Evolutionary conservation across 2,797 vertebrate genomes (phyloP).

Genomic region (Rhinella marina): DNA sequence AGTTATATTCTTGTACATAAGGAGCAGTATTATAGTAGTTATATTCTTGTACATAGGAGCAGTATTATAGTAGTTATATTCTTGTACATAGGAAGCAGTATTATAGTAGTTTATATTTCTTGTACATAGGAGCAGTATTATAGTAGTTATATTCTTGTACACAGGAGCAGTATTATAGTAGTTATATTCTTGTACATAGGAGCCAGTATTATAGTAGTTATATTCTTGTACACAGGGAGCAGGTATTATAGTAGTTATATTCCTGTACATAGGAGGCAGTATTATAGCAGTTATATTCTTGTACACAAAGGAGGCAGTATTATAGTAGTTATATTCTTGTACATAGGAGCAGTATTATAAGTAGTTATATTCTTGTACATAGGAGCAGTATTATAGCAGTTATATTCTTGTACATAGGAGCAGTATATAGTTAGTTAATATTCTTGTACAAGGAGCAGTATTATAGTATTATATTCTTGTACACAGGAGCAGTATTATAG

Average conservation of each 20-base stretch:
- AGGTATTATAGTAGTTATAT: conserved; percentile 7
- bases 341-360: background rate
- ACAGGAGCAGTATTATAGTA: background rate
- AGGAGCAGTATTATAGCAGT: background rate
- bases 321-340: too few relatives aligned
- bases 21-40: background rate
- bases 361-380: conserved; percentile 1
- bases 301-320: background rate
- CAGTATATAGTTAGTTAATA: conserved; percentile 6
- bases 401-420: background rate
- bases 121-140: background rate
- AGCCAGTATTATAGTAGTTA: background rate
- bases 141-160: conserved; percentile 1
- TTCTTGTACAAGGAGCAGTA: conserved; percentile 4
- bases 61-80: conserved; percentile 10
- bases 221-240: background rate
- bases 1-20: background rate
- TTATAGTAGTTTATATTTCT: too few relatives aligned
- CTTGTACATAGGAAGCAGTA: background rate
- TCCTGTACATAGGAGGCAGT: background rate
- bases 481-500: background rate
- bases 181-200: conserved; percentile 1
- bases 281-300: conserved; percentile 3
- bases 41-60: background rate
- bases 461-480: conserved; percentile 4